Evolutionary conservation across 2,113 vertebrate species (phyloP).

Genomic region (Vidua chalybeata): DNA sequence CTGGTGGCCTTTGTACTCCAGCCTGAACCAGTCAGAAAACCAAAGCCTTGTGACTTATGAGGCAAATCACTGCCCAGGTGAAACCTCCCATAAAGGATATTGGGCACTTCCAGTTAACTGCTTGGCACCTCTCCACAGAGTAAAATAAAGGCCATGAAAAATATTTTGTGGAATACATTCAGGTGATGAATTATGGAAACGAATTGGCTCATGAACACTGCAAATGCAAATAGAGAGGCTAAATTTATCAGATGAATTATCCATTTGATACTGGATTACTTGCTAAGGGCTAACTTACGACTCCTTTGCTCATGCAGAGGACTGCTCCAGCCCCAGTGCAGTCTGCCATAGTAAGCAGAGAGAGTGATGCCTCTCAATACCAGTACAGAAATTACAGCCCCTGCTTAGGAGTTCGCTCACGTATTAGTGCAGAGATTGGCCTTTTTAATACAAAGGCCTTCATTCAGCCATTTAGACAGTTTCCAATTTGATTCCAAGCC

Average conservation of each 20-base stretch:
- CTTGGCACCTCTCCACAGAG: constrained; percentile 19
- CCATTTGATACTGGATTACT: constrained; percentile 38
- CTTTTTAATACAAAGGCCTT: constrained; percentile 62
- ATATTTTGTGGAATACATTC: constrained; percentile 53
- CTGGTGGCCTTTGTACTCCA: fast-evolving
- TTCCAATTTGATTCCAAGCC: constrained; percentile 56
- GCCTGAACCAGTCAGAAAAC: not conserved
- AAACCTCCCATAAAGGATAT: constrained; percentile 3
- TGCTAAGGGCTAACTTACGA: constrained; percentile 11
- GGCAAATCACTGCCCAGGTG: not conserved
- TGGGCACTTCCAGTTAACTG: constrained; percentile 22
- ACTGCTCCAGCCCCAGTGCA: not conserved
- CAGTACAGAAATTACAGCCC: constrained; percentile 13
- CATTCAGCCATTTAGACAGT: constrained; percentile 60
- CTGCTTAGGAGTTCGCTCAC: constrained; percentile 17
- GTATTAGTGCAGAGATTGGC: constrained; percentile 50
- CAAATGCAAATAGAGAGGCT: constrained; percentile 51
- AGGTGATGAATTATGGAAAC: constrained; percentile 41
- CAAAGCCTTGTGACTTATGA: not conserved
- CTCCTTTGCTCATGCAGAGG: not conserved
- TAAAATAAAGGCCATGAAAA: constrained; percentile 34
- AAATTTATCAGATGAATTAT: constrained; percentile 31
- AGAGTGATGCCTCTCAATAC: not conserved
- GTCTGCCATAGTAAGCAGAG: not conserved
- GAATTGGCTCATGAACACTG: not conserved